phyloP scores from a whole-genome alignment of 2,113 vertebrate species.

The Taxidea taxus region DNA sequence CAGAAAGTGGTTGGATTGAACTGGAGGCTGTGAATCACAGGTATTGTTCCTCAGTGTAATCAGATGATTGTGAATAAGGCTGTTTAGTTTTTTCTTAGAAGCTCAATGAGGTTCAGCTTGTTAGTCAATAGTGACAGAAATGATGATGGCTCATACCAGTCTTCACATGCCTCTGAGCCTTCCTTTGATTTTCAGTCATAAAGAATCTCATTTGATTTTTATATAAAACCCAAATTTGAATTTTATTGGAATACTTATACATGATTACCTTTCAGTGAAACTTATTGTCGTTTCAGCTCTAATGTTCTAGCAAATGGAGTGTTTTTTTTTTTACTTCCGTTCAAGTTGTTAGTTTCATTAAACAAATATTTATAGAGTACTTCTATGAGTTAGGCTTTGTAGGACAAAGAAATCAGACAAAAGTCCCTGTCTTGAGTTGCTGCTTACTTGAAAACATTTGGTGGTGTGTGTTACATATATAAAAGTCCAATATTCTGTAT shows the following conservation, averaged over 20 bases:
- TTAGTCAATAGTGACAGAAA: background rate
- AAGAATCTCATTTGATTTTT: constrained; percentile 50
- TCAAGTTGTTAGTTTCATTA: constrained; percentile 44
- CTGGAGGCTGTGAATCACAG: background rate
- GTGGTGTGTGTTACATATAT: background rate
- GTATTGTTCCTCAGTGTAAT: background rate
- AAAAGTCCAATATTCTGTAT: background rate
- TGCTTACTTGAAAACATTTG: background rate
- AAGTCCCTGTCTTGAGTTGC: background rate
- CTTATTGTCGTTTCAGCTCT: constrained; percentile 22
- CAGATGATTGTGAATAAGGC: background rate
- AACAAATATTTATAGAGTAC: constrained; percentile 15
- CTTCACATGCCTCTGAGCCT: background rate
- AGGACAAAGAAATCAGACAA: background rate
- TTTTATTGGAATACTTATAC: constrained; percentile 43
- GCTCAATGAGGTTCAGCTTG: background rate
- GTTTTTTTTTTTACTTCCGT: background rate
- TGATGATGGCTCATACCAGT: background rate
- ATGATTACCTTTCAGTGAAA: constrained; percentile 28
- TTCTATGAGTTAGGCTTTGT: background rate
- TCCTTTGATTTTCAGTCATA: constrained; percentile 16
- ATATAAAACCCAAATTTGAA: constrained; percentile 43
- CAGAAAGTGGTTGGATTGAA: background rate
- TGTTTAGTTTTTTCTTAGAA: background rate
- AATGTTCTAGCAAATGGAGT: constrained; percentile 24